phyloP scores from a whole-genome alignment of 2,888 invertebrate genomes.

The Drosophila meridiana region DNA sequence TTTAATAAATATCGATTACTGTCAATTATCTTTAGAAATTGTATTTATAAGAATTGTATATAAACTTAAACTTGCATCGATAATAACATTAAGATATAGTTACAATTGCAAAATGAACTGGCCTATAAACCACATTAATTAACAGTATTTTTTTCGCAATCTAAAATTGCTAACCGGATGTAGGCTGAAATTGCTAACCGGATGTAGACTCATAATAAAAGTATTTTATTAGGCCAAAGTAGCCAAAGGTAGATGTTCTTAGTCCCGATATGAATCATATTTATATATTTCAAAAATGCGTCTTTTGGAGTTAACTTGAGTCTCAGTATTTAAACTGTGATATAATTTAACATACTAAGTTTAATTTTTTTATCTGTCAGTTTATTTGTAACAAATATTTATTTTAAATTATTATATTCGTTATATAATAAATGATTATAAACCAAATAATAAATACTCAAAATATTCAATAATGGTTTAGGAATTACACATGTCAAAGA shows the following conservation, averaged over 20 bases:
- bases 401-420: constrained; percentile 9
- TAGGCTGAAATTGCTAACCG: no score
- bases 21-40: constrained; percentile 53
- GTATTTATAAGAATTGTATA: constrained; percentile 66
- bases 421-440: constrained; percentile 5
- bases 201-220: constrained; percentile 44
- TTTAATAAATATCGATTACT: constrained; percentile 43
- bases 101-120: constrained; percentile 73
- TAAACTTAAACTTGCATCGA: constrained; percentile 30
- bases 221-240: constrained; percentile 35
- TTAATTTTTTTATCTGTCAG: not conserved
- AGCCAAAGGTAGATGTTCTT: constrained; percentile 31
- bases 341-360: constrained; percentile 35
- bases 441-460: not conserved
- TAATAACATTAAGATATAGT: constrained; percentile 52
- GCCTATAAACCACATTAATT: constrained; percentile 54
- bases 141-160: constrained; percentile 38
- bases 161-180: constrained; percentile 41
- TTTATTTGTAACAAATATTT: constrained; percentile 6
- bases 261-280: constrained; percentile 5
- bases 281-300: constrained; percentile 1
- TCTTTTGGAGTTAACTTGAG: constrained; percentile 42
- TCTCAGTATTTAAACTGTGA: constrained; percentile 53
- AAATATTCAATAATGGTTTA: not conserved
- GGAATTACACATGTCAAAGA: constrained; percentile 1